Percentiles rank a stretch among this genome's conserved stretches.
phyloP scores from a whole-genome alignment of 2,888 invertebrate genomes.

The Hymenopus coronatus region DNA sequence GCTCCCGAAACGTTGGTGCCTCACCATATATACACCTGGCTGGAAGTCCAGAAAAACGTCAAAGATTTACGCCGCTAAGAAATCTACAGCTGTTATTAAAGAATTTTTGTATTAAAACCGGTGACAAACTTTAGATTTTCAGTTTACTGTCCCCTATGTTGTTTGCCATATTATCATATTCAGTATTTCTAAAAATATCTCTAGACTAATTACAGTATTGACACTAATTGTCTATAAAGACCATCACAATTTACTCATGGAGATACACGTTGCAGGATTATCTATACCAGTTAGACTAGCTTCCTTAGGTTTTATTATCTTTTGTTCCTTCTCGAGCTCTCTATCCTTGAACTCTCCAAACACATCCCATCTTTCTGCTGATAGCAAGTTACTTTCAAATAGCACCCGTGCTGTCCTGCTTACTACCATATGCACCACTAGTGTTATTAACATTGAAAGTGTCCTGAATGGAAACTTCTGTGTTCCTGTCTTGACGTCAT shows the following conservation, averaged over 20 bases:
- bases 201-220: too few species aligned
- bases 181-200: too few species aligned
- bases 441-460: slow-evolving; percentile 58
- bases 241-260: neutral
- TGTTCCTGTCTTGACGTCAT: slow-evolving; percentile 44
- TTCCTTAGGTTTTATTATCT: neutral
- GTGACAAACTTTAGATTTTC: too few species aligned
- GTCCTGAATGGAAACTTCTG: slow-evolving; percentile 69
- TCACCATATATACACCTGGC: too few species aligned
- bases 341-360: slow-evolving; percentile 27
- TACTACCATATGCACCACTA: slow-evolving; percentile 51
- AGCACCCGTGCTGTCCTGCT: slow-evolving; percentile 50
- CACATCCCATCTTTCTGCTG: slow-evolving; percentile 40
- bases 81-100: too few species aligned
- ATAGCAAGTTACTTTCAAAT: slow-evolving; percentile 50
- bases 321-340: neutral
- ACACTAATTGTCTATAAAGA: too few species aligned
- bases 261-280: neutral
- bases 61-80: too few species aligned
- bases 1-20: too few species aligned
- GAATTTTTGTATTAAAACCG: too few species aligned
- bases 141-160: too few species aligned
- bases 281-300: neutral
- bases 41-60: too few species aligned
- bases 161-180: too few species aligned